Base-by-base conservation (phyloP, 2,113 vertebrate genomes). In the Austrofundulus limnaeus region DNA sequence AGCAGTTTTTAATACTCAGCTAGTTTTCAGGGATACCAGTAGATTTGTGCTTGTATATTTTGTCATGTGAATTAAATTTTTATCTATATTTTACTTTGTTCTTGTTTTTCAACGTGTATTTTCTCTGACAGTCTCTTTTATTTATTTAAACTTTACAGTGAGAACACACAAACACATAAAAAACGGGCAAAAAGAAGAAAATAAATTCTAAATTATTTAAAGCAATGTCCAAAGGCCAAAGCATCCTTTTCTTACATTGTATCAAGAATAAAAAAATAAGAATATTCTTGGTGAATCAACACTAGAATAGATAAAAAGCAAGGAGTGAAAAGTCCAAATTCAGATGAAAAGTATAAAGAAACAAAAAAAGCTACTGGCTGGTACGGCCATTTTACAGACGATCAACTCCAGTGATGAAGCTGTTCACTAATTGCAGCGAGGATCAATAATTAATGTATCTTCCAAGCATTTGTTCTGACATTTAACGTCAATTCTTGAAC, bases 381-480 rank as follows among this genome's bases (percentile, higher is more conserved):
- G 42, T 57, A 42, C 8, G n/a, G 41, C 31, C 23, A 15, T 56
- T 78, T 78, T 58, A 71, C 59, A 58, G 39, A 38, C 55, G 24
- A 72, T 77, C 53, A 61, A 61, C 59, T 49, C 45, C 0, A 49
- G 55, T 48, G 73, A 66, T 60, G 54, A 71, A 73, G 63, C 59
- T 3, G 55, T 39, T 55, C 43, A 17, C 65, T 77, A 68, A 80
- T 57, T 55, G 70, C 79, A 14, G 21, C 2, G 20, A 16, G 5
- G 60, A 75, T 85, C 58, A 16, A 81, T 73, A 80, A 81, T 68
- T 71, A 74, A 77, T 57, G 72, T 19, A 53, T 72, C 72, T 61
- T 69, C 43, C 15, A 51, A 66, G 69, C 66, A 69, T 75, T 76
- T 72, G 28, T 25, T 78, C 61, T 71, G 85, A 82, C 73, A 69